Conservation (phyloP, 2,888 invertebrate species). For the Cecidostiba fungosa region DNA sequence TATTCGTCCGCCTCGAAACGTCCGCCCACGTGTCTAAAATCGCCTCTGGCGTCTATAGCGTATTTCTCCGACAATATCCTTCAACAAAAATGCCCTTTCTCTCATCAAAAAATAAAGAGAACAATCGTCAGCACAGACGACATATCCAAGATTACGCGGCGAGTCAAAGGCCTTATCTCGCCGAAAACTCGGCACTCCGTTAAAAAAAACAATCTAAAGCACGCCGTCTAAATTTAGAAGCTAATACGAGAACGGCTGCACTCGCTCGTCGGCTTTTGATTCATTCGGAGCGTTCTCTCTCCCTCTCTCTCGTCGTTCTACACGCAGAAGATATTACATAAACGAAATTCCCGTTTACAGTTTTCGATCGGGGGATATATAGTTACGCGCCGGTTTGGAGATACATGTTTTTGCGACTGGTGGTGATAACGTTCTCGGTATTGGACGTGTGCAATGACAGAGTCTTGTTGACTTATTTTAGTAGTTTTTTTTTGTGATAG, state of each 20-base stretch:
- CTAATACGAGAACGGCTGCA: conserved; percentile 47
- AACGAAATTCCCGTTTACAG: conserved; percentile 54
- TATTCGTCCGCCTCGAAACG: background rate
- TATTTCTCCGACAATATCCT: background rate
- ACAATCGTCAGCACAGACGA: background rate
- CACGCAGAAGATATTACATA: conserved; percentile 53
- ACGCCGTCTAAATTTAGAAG: conserved; percentile 51
- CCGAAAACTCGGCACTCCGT: conserved; percentile 42
- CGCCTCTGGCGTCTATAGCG: background rate
- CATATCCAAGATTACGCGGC: conserved; percentile 12
- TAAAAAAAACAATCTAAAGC: conserved; percentile 52
- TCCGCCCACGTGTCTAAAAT: background rate
- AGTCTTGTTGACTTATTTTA: background rate
- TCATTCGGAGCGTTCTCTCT: conserved; percentile 41
- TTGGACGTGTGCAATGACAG: background rate
- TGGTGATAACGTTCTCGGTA: conserved; percentile 2
- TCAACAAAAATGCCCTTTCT: background rate
- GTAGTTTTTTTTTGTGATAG: background rate
- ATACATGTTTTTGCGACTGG: conserved; percentile 10
- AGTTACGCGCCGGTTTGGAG: background rate
- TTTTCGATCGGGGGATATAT: conserved; percentile 26
- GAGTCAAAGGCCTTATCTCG: conserved; percentile 39
- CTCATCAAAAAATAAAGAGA: background rate
- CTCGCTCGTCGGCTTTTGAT: conserved; percentile 42
- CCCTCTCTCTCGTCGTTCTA: background rate